These are phyloP conservation scores for Tachysurus fulvidraco DNA, from an alignment of 2,113 vertebrate species.

Conservation along the genomic window DNA sequence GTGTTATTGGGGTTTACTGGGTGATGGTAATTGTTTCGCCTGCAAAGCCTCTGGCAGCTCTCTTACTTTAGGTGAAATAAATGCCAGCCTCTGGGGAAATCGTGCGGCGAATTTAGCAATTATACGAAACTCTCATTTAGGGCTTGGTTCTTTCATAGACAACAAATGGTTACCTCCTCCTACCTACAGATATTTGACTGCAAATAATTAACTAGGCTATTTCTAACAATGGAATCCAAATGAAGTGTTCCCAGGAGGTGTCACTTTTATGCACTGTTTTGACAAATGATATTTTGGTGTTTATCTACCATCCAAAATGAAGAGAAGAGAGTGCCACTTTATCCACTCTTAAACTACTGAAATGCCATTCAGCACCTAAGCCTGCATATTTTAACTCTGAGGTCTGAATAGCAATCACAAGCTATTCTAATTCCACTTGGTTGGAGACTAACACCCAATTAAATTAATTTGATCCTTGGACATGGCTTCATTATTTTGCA, in stretches of 20 bases:
- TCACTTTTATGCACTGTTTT: slow-evolving; percentile 7
- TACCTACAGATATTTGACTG: slow-evolving; percentile 11
- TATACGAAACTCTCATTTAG: slow-evolving; percentile 31
- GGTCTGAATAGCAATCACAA: slow-evolving; percentile 42
- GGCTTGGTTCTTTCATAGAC: not conserved
- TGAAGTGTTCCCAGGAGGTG: slow-evolving; percentile 7
- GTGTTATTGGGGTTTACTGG: slow-evolving; percentile 12
- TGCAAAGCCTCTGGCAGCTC: not conserved
- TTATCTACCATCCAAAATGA: not conserved
- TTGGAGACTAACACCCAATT: slow-evolving; percentile 40
- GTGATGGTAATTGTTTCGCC: slow-evolving; percentile 30
- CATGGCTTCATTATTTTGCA: slow-evolving; percentile 47
- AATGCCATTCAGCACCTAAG: slow-evolving; percentile 30
- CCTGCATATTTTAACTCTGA: slow-evolving; percentile 23
- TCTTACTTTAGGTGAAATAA: slow-evolving; percentile 32
- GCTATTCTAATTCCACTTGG: slow-evolving; percentile 30
- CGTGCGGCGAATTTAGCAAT: slow-evolving; percentile 25
- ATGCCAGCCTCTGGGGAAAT: slow-evolving; percentile 12
- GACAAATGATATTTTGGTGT: slow-evolving; percentile 22
- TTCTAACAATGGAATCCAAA: slow-evolving; percentile 8
- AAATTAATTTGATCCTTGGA: slow-evolving; percentile 47
- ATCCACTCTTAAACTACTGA: slow-evolving; percentile 19
- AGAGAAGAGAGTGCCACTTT: not conserved
- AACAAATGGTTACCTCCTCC: not conserved
- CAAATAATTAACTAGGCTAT: slow-evolving; percentile 9